Percentiles rank a stretch among this genome's conserved stretches.
Conservation (phyloP, 2,888 invertebrate species). For the Philonicus albiceps region DNA sequence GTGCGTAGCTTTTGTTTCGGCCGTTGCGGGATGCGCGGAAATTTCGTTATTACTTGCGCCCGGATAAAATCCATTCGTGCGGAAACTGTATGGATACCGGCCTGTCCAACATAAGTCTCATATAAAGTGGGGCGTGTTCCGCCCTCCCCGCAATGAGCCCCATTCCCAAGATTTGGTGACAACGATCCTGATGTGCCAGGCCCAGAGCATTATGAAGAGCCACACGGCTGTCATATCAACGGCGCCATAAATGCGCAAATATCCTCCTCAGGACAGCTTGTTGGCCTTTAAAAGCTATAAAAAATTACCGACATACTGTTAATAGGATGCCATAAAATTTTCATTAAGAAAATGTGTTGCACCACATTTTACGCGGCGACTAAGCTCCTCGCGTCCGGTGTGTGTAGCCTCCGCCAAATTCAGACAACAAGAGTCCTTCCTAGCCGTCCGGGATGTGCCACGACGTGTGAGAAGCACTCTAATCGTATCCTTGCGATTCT, state of each 20-base stretch:
- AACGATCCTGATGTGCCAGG: not conserved
- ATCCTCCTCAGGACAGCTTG: not conserved
- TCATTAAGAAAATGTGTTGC: constrained; percentile 55
- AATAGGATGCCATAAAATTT: constrained; percentile 51
- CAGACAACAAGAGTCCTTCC: not conserved
- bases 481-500: not conserved
- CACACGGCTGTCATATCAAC: constrained; percentile 9
- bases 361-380: constrained; percentile 43
- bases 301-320: constrained; percentile 37
- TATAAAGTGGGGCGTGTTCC: not conserved
- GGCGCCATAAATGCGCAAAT: constrained; percentile 20
- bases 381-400: constrained; percentile 9
- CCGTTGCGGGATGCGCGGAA: not conserved
- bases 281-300: constrained; percentile 28
- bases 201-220: not conserved
- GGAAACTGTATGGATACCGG: not conserved
- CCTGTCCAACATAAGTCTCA: not conserved
- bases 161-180: not conserved
- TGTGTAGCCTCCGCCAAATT: not conserved
- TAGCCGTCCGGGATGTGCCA: not conserved
- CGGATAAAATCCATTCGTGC: not conserved
- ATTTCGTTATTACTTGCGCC: not conserved
- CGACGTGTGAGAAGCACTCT: not conserved
- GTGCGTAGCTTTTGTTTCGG: not conserved
- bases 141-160: not conserved